Base-by-base conservation (phyloP, 2,888 invertebrate species). In the Troglohyphantes excavatus region DNA sequence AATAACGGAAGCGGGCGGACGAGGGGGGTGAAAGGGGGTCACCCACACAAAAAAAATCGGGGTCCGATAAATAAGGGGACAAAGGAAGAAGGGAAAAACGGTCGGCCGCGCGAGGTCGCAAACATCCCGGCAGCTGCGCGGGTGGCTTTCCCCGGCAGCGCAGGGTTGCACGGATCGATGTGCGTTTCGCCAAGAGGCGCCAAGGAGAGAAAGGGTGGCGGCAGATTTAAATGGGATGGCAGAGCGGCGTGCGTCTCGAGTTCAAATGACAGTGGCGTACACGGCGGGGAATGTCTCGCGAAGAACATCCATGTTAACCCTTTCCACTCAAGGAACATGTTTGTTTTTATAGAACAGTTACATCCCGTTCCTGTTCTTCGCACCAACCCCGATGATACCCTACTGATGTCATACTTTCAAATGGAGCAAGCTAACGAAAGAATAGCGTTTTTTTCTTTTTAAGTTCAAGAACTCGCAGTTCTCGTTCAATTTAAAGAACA, bases 1-100 rank as follows among this genome's bases (percentile, higher is more conserved):
- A 83, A 83, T 84, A 84, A 84, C 84, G 84, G 84, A 59, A 67
- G n/a, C n/a, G n/a, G n/a, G n/a, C n/a, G n/a, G 23, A 39, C 53
- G n/a, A 17, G 21, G 39, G 78, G 78, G 39, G 73, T 21, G 68
- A 81, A 68, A 59, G 65, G 59, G 79, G 67, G 79, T 46, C 61
- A 39, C 46, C 26, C 17, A n/a, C 11, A 53, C 29, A 73, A 65
- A 75, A 23, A 39, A 59, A 21, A 46, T n/a, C n/a, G n/a, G 61
- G 29, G 76, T 21, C 59, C 75, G 68, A 59, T 89, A 83, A 89
- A 83, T 83, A 76, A 68, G 43, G 61, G 53, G 23, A 83, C 83
- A 83, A 87, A 46, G 39, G 61, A 59, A 27, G 5, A 53, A 26
- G 70, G 87, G 59, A 39, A 67, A 61, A 26, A 70, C 26, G 83